phyloP scores from a whole-genome alignment of 2,888 invertebrate species.

The Drosophila macrothrix region DNA sequence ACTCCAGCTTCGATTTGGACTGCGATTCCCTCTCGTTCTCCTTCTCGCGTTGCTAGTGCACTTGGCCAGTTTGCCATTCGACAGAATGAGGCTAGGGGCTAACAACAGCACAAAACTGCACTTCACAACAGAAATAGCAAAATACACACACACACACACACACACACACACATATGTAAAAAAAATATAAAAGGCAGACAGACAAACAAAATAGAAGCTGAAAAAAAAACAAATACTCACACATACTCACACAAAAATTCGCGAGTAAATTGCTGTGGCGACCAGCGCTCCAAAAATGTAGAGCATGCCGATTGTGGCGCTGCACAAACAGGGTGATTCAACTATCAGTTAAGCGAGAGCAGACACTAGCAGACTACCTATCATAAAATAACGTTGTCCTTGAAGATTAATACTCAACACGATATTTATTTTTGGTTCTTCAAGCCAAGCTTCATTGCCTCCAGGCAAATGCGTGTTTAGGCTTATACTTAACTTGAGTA shows the following conservation, averaged over 20 bases:
- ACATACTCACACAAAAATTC: constrained; percentile 12
- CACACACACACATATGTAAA: constrained; percentile 8
- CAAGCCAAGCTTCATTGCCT: neutral
- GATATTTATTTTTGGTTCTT: neutral
- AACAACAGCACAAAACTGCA: constrained; percentile 38
- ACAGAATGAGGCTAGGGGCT: constrained; percentile 7
- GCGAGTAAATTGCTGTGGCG: constrained; percentile 69
- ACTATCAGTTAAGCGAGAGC: neutral
- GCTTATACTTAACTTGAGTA: neutral
- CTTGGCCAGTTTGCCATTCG: constrained; percentile 32
- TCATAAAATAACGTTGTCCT: neutral
- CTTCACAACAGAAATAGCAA: constrained; percentile 36
- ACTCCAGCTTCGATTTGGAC: constrained; percentile 26
- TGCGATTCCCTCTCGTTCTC: constrained; percentile 10
- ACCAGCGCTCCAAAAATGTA: constrained; percentile 63
- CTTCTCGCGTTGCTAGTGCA: constrained; percentile 9
- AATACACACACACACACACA: constrained; percentile 15
- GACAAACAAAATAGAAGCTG: constrained; percentile 54
- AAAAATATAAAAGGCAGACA: constrained; percentile 29
- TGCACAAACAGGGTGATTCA: constrained; percentile 57
- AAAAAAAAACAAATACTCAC: constrained; percentile 24
- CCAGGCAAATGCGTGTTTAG: neutral
- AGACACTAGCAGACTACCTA: neutral
- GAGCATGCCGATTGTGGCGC: constrained; percentile 60
- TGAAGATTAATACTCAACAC: neutral